Percentiles rank a stretch among this genome's conserved stretches.
These are phyloP conservation scores for Dendrocopos noguchii DNA, from an alignment of 2,113 vertebrate genomes.

Conservation along the genomic window DNA sequence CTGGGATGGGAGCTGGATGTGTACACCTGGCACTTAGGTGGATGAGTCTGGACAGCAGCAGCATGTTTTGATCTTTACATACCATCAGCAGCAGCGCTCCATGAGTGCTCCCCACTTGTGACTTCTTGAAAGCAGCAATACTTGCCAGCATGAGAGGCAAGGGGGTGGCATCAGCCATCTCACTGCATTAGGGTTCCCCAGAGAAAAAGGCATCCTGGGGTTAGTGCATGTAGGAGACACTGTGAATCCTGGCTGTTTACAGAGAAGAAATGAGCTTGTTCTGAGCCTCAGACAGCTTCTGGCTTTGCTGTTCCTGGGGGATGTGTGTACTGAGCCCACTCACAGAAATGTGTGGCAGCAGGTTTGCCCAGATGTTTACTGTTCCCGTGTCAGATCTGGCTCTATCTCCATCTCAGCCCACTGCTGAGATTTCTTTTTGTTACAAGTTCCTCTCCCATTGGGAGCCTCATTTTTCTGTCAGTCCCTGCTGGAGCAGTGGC, in stretches of 20 bases:
- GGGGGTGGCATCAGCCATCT: not conserved
- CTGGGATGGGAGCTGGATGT: not conserved
- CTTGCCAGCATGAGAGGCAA: rapidly evolving
- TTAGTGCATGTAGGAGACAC: rapidly evolving
- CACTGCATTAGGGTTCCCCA: not conserved
- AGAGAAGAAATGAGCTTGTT: not conserved
- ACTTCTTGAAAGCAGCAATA: not conserved
- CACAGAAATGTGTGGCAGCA: rapidly evolving
- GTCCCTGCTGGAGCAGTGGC: not conserved
- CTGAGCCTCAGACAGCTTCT: not conserved
- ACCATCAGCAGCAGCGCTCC: not conserved
- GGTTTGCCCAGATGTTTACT: not conserved
- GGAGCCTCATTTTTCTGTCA: not conserved
- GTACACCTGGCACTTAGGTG: not conserved
- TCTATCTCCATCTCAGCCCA: not conserved
- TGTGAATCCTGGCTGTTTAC: not conserved
- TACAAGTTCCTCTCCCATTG: not conserved
- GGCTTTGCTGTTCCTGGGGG: not conserved
- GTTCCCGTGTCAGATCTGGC: not conserved
- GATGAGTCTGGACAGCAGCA: not conserved
- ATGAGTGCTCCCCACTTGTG: rapidly evolving
- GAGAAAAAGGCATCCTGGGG: not conserved
- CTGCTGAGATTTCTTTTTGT: not conserved
- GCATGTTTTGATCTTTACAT: not conserved
- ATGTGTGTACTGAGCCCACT: not conserved